Conservation (phyloP, 1,140 invertebrate genomes). For the Anastrepha obliqua region DNA sequence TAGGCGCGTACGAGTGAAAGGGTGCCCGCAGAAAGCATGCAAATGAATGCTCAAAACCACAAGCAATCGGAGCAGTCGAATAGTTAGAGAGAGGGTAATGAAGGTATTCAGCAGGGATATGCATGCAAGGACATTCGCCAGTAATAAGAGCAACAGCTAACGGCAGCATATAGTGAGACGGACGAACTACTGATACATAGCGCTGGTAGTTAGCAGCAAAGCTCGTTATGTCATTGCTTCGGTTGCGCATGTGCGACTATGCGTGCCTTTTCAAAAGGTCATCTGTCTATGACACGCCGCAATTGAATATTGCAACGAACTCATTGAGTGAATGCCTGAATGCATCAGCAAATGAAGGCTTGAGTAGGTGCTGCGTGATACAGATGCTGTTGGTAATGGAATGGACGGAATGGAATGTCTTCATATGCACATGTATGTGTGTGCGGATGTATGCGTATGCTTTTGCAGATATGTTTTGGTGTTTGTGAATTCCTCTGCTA, state of each 20-base stretch:
- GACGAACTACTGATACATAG: background rate
- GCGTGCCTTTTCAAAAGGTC: constrained; percentile 36
- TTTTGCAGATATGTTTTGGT: too few species aligned
- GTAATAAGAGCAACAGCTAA: constrained; percentile 1
- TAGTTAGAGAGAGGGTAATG: background rate
- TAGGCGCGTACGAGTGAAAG: background rate
- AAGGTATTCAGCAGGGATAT: background rate
- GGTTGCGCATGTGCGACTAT: background rate
- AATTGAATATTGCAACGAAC: constrained; percentile 50
- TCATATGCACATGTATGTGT: background rate
- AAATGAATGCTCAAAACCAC: constrained; percentile 45
- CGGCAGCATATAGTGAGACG: background rate
- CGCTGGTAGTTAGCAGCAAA: too few species aligned
- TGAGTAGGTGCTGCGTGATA: background rate
- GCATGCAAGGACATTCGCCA: background rate
- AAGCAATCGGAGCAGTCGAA: constrained; percentile 2
- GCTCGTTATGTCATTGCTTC: too few species aligned
- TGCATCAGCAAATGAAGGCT: constrained; percentile 37
- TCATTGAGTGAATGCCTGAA: constrained; percentile 44
- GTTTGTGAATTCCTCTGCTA: background rate
- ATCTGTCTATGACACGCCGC: constrained; percentile 43
- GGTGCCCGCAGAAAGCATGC: constrained; percentile 36
- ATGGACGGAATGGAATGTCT: too few species aligned
- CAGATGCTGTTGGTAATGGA: too few species aligned
- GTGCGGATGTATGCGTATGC: background rate